Percentiles rank a stretch among this genome's conserved stretches.
Conservation (phyloP, 2,888 invertebrate species). For the Drosophila cognata region DNA sequence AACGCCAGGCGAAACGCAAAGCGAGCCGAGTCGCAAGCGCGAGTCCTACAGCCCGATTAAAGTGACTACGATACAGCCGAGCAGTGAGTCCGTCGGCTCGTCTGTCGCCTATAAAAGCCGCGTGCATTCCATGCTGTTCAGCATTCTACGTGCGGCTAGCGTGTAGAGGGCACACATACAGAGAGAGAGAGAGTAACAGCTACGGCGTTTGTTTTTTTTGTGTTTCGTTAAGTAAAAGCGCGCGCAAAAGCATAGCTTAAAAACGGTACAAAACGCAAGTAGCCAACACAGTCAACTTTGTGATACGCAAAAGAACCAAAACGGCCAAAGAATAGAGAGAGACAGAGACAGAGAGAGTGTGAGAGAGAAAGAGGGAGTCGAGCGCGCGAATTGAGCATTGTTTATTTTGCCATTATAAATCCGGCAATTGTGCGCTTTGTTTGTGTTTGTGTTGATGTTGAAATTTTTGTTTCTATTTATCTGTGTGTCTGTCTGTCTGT, state of each 20-base stretch:
- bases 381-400: constrained; percentile 67
- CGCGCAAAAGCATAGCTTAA: constrained; percentile 63
- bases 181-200: not conserved
- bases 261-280: constrained; percentile 10
- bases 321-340: constrained; percentile 46
- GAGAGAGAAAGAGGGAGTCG: not conserved
- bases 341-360: not conserved
- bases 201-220: not conserved
- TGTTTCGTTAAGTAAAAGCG: constrained; percentile 57
- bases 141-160: constrained; percentile 77
- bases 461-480: not conserved
- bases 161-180: constrained; percentile 58
- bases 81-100: not conserved
- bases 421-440: constrained; percentile 52
- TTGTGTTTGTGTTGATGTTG: constrained; percentile 68
- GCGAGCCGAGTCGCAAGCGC: constrained; percentile 40
- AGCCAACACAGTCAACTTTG: not conserved
- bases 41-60: constrained; percentile 18
- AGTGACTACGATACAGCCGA: constrained; percentile 1
- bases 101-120: constrained; percentile 60
- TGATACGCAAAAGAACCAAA: constrained; percentile 22
- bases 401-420: constrained; percentile 75
- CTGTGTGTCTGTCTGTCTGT: constrained; percentile 10
- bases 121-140: constrained; percentile 37
- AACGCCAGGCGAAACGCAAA: constrained; percentile 25